Conservation (phyloP, 2,888 invertebrate genomes). For the Yponomeuta evonymella region DNA sequence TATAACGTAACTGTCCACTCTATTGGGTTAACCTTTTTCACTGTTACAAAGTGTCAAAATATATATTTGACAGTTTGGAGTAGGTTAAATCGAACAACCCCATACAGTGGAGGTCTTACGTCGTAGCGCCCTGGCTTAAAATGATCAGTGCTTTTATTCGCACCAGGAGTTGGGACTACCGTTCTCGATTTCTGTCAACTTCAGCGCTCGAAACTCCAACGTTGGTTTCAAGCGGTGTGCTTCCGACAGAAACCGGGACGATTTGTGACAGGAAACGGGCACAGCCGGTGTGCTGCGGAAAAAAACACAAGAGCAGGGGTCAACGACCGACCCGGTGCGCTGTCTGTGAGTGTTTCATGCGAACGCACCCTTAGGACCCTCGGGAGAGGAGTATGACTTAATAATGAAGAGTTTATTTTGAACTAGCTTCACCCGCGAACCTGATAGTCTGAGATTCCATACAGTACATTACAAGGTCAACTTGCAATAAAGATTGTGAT, state of each 20-base stretch:
- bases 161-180: not conserved
- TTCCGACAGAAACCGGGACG: conserved; percentile 47
- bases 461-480: too few relatives aligned
- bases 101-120: too few relatives aligned
- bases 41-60: too few relatives aligned
- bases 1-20: too few relatives aligned
- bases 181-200: not conserved
- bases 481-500: too few relatives aligned
- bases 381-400: not conserved
- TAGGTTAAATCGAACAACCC: too few relatives aligned
- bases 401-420: not conserved
- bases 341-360: not conserved
- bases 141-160: too few relatives aligned
- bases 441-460: too few relatives aligned
- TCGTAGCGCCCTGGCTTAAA: too few relatives aligned
- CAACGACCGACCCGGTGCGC: conserved; percentile 43
- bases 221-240: conserved; percentile 36
- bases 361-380: conserved; percentile 8
- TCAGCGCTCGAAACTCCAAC: not conserved
- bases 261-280: conserved; percentile 69
- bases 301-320: conserved; percentile 41
- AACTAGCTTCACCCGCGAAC: too few relatives aligned
- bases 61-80: too few relatives aligned
- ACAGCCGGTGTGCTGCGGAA: conserved; percentile 59
- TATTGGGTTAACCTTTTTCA: too few relatives aligned